These are phyloP conservation scores for Cottus gobio DNA, from an alignment of 2,113 vertebrate species.

Conservation along the genomic window DNA sequence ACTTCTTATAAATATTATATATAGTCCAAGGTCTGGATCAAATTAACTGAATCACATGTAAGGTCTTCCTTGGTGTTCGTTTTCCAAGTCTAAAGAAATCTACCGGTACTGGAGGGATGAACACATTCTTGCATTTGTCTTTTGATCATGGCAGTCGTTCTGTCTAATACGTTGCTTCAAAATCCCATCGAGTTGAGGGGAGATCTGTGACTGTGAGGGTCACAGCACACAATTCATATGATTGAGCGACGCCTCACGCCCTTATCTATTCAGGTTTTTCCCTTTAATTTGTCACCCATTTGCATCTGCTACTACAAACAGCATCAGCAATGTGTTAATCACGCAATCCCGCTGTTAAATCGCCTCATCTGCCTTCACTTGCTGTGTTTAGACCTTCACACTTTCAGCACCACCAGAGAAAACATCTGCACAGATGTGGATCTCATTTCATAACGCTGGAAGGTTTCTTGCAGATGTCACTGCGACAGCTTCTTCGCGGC, in stretches of 20 bases:
- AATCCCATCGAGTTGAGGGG: neutral
- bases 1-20: too few relatives aligned
- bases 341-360: constrained; percentile 21
- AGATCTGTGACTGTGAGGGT: neutral
- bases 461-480: constrained; percentile 25
- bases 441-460: constrained; percentile 30
- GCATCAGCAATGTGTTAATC: neutral
- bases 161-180: neutral
- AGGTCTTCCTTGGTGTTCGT: neutral
- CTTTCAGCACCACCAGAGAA: constrained; percentile 15
- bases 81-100: neutral
- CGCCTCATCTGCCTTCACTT: constrained; percentile 28
- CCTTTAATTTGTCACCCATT: neutral
- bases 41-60: neutral
- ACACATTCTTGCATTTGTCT: neutral
- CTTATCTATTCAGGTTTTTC: constrained; percentile 16
- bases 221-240: neutral
- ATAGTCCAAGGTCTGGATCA: too few relatives aligned
- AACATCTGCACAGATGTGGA: constrained; percentile 52
- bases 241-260: neutral
- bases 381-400: constrained; percentile 28
- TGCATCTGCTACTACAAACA: constrained; percentile 15
- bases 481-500: constrained; percentile 13
- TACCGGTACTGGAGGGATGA: neutral
- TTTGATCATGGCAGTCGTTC: neutral